These are phyloP conservation scores for Pachypanchax playfairii DNA, from an alignment of 2,113 vertebrate genomes.

Conservation along the genomic window DNA sequence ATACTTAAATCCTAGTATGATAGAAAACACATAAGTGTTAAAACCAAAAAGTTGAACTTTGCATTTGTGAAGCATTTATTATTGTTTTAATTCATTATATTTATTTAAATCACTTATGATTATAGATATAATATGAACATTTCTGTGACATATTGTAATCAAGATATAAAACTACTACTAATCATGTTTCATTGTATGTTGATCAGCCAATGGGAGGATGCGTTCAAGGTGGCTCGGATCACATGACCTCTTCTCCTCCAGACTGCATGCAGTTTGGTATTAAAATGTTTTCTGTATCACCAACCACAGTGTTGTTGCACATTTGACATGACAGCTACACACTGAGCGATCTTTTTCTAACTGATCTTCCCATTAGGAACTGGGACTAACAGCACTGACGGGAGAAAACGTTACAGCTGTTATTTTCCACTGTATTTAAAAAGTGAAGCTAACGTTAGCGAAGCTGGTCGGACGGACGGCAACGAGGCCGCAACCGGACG, in stretches of 20 bases:
- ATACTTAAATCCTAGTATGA: no score
- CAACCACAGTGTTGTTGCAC: constrained; percentile 50
- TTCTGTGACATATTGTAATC: no score
- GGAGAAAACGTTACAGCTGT: constrained; percentile 44
- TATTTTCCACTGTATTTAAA: constrained; percentile 46
- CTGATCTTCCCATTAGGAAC: neutral
- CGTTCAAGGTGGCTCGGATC: constrained; percentile 52
- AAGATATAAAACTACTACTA: neutral
- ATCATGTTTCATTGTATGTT: constrained; percentile 2
- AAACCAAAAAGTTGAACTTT: no score
- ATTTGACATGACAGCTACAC: constrained; percentile 45
- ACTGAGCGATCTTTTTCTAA: constrained; percentile 19
- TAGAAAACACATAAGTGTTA: no score
- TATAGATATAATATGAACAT: no score
- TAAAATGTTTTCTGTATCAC: constrained; percentile 76
- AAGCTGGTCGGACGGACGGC: constrained; percentile 61
- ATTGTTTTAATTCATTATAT: no score
- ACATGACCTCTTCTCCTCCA: constrained; percentile 67
- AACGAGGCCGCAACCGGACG: constrained; percentile 76
- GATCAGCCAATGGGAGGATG: constrained; percentile 53
- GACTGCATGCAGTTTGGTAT: constrained; percentile 74
- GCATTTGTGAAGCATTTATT: no score
- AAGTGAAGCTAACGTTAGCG: constrained; percentile 58
- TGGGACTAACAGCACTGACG: constrained; percentile 53
- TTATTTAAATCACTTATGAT: neutral